These are phyloP conservation scores for Athalia cordata DNA, from an alignment of 2,888 invertebrate genomes.

Conservation along the genomic window DNA sequence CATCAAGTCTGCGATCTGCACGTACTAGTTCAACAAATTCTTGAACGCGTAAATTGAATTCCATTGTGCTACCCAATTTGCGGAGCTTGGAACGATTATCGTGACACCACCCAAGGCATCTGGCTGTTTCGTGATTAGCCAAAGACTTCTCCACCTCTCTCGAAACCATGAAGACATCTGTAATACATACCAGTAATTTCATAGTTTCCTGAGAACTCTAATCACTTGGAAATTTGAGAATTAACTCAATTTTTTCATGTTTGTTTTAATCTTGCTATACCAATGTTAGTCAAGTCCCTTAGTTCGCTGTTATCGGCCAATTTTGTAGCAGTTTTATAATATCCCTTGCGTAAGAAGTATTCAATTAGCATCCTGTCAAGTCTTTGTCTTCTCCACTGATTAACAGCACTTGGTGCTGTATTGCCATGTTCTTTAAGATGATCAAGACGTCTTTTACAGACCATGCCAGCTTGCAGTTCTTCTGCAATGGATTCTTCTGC, in stretches of 20 bases:
- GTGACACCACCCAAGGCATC: constrained; percentile 96
- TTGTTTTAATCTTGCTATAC: constrained; percentile 68
- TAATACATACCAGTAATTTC: constrained; percentile 44
- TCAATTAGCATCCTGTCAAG: constrained; percentile 97
- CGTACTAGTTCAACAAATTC: constrained; percentile 98
- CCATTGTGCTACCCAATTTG: constrained; percentile 95
- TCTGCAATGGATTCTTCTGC: constrained; percentile 95
- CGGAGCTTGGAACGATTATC: constrained; percentile 96
- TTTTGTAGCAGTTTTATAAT: constrained; percentile 94
- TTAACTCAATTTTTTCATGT: background rate
- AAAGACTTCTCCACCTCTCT: constrained; percentile 92
- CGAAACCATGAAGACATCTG: constrained; percentile 89
- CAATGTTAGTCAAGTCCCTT: constrained; percentile 93
- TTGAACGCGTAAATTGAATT: constrained; percentile 93
- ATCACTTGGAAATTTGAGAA: background rate
- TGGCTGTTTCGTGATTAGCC: constrained; percentile 86
- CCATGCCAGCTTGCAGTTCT: constrained; percentile 91
- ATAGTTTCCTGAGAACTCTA: background rate
- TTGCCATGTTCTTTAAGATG: constrained; percentile 89
- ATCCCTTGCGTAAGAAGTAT: constrained; percentile 95
- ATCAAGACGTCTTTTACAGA: constrained; percentile 93
- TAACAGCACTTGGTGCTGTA: constrained; percentile 76
- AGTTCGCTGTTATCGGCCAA: constrained; percentile 88
- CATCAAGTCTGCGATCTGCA: constrained; percentile 89
- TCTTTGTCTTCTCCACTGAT: constrained; percentile 89